Percentiles rank a stretch among this genome's conserved stretches.
Conservation (phyloP, 2,113 vertebrate genomes). For the Rhinopomastus cyanomelas region DNA sequence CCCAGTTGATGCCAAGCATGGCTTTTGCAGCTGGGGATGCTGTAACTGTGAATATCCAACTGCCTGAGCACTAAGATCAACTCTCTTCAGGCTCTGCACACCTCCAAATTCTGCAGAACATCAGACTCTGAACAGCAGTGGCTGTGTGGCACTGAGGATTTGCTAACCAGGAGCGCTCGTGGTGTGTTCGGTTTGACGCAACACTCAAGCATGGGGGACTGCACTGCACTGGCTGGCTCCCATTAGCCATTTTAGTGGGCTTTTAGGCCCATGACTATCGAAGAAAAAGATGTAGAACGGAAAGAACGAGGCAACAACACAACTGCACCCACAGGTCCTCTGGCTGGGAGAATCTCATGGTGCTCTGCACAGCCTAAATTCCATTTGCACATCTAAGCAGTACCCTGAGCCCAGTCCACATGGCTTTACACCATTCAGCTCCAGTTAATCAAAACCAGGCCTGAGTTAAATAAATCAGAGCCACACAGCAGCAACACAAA, state of each 20-base stretch:
- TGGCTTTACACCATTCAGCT: neutral
- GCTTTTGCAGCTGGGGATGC: neutral
- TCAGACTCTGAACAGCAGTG: neutral
- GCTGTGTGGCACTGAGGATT: neutral
- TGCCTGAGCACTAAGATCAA: neutral
- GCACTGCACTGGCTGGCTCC: neutral
- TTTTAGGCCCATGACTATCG: neutral
- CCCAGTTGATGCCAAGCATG: neutral
- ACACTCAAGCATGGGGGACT: neutral
- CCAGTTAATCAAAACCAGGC: neutral
- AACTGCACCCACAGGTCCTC: neutral
- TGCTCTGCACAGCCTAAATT: neutral
- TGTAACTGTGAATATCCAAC: neutral
- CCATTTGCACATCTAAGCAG: neutral
- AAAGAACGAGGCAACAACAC: neutral
- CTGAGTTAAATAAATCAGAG: neutral
- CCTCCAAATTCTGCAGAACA: neutral
- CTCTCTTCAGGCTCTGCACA: neutral
- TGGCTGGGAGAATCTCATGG: neutral
- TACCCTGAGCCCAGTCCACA: neutral
- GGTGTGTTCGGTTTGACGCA: neutral
- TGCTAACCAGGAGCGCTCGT: neutral
- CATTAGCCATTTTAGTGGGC: neutral
- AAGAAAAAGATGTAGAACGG: neutral
- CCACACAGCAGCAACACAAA: neutral